Conservation (phyloP, 2,113 vertebrate genomes). For the Gorsachius goisagi region DNA sequence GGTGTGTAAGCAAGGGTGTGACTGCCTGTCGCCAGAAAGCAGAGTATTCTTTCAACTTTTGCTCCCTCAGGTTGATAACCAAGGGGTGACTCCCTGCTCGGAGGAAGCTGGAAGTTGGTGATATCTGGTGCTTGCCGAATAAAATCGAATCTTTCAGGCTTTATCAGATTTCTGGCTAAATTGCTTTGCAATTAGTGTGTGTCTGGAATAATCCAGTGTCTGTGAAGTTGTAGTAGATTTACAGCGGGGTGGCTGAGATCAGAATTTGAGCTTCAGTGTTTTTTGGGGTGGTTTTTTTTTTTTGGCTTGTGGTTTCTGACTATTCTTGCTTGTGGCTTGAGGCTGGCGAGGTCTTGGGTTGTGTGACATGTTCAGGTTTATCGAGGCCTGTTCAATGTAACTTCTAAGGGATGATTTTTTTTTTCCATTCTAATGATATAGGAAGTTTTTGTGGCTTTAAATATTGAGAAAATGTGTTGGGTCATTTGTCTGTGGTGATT, state of each 20-base stretch:
- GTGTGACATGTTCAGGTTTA: neutral
- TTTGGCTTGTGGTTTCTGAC: neutral
- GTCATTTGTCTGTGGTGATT: neutral
- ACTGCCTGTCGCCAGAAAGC: neutral
- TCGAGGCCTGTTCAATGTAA: neutral
- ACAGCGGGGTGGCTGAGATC: neutral
- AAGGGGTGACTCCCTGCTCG: neutral
- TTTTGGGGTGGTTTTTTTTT: too few species aligned
- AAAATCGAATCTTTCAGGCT: fast-evolving
- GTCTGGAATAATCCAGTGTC: fast-evolving
- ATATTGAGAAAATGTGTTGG: neutral
- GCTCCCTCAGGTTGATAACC: too few species aligned
- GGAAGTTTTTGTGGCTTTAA: neutral
- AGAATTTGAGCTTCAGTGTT: neutral
- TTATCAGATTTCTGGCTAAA: neutral
- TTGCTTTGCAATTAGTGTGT: neutral
- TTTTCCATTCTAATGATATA: fast-evolving
- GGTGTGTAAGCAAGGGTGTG: neutral
- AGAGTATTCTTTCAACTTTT: too few species aligned
- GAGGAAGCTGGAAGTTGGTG: neutral
- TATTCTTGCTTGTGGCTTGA: neutral
- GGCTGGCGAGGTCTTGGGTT: neutral
- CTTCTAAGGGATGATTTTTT: neutral
- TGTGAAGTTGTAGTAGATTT: too few species aligned
- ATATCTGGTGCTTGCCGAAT: fast-evolving